phyloP scores from a whole-genome alignment of 2,113 vertebrate species.

The Tachysurus fulvidraco region DNA sequence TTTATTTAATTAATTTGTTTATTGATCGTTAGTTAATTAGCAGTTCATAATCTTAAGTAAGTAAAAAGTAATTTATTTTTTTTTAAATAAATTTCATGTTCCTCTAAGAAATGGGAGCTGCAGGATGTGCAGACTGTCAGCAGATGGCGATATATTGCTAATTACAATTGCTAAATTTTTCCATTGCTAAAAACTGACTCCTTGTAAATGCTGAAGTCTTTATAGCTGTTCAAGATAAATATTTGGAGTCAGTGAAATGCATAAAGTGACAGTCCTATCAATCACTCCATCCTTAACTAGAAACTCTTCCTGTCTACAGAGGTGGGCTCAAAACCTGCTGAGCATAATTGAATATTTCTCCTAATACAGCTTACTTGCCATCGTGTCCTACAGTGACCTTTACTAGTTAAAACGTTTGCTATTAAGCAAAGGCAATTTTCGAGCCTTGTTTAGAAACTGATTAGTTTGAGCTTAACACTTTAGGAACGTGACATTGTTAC shows the following conservation, averaged over 20 bases:
- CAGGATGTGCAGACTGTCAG: background rate
- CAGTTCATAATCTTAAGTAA: background rate
- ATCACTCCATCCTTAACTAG: background rate
- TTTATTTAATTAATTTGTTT: background rate
- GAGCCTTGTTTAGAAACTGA: background rate
- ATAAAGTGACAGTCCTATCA: background rate
- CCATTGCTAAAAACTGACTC: too few species aligned
- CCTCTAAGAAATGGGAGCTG: background rate
- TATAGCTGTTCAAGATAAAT: background rate
- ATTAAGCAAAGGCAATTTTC: background rate
- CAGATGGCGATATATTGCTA: background rate
- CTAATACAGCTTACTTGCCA: background rate
- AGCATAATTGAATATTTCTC: background rate
- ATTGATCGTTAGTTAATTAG: background rate
- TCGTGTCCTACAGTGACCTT: background rate
- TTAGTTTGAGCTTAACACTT: background rate
- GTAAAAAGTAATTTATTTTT: background rate
- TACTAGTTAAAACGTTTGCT: background rate
- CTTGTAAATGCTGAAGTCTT: background rate
- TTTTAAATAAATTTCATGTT: constrained; percentile 15
- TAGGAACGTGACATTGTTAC: background rate
- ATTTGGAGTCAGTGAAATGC: background rate
- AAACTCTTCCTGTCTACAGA: background rate
- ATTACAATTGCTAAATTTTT: too few species aligned
- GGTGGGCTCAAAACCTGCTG: background rate